Evolutionary conservation across 2,113 vertebrate genomes (phyloP).

Genomic region (Gulo gulo): DNA sequence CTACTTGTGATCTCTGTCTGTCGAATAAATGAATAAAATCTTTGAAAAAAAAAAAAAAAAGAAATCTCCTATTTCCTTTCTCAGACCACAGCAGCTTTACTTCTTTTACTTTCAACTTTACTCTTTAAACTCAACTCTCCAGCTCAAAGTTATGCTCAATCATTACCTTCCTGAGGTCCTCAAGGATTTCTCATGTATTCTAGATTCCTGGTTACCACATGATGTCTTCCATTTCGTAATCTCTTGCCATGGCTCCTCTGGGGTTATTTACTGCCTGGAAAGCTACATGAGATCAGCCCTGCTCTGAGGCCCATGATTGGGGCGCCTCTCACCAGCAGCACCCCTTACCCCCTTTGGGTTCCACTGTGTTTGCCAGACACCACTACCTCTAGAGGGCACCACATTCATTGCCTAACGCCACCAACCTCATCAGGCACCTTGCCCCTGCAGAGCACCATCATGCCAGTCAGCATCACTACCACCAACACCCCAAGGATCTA

Average conservation of each 20-base stretch:
- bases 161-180: not conserved
- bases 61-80: not conserved
- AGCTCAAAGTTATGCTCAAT: not conserved
- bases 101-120: not conserved
- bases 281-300: not conserved
- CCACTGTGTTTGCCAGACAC: not conserved
- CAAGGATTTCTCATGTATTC: not conserved
- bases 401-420: too few species aligned
- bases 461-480: too few species aligned
- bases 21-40: too few species aligned
- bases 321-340: not conserved
- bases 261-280: not conserved
- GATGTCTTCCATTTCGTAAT: not conserved
- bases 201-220: not conserved
- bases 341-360: not conserved
- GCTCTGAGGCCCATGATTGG: not conserved
- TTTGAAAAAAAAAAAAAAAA: too few species aligned
- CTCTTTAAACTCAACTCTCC: not conserved
- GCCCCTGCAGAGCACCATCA: not conserved
- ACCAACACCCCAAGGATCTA: not conserved
- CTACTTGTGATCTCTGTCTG: too few species aligned
- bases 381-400: not conserved
- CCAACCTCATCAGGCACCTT: not conserved
- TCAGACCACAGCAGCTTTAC: not conserved
- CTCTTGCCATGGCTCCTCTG: not conserved